Percentiles rank a stretch among this genome's conserved stretches.
Evolutionary conservation across 2,113 vertebrate genomes (phyloP).

Genomic region (Beaufortia kweichowensis): DNA sequence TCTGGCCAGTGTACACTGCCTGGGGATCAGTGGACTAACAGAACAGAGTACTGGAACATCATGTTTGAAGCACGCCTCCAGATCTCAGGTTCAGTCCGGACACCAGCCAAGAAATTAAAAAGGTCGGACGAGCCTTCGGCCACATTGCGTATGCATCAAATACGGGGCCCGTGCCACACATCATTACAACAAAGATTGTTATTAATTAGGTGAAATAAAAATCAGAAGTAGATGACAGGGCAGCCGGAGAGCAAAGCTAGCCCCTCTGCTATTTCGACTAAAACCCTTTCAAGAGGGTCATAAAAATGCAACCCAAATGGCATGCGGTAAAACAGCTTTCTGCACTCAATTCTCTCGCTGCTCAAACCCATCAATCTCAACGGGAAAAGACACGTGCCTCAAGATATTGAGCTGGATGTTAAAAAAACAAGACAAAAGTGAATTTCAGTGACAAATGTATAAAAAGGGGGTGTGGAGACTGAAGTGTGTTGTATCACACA

Average conservation of each 20-base stretch:
- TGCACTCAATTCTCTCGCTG: slow-evolving; percentile 41
- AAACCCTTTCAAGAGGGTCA: slow-evolving; percentile 46
- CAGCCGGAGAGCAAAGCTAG: slow-evolving; percentile 12
- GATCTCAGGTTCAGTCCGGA: slow-evolving; percentile 59
- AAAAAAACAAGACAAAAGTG: slow-evolving; percentile 57
- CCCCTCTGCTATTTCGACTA: slow-evolving; percentile 44
- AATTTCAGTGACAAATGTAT: slow-evolving; percentile 19
- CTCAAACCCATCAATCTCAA: slow-evolving; percentile 37
- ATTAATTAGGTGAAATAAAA: slow-evolving; percentile 79
- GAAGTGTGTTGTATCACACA: neutral
- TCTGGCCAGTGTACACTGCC: slow-evolving; percentile 82
- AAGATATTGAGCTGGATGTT: slow-evolving; percentile 59
- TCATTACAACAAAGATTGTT: slow-evolving; percentile 80
- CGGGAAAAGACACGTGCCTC: slow-evolving; percentile 52
- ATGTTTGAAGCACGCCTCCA: slow-evolving; percentile 61
- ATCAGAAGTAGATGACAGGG: slow-evolving; percentile 72
- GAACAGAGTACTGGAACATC: slow-evolving; percentile 60
- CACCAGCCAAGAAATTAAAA: slow-evolving; percentile 64
- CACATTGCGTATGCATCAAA: slow-evolving; percentile 76
- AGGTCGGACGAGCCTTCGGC: slow-evolving; percentile 61
- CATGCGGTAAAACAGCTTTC: slow-evolving; percentile 46
- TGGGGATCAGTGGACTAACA: slow-evolving; percentile 79
- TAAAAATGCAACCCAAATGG: slow-evolving; percentile 51
- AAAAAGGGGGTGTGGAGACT: neutral
- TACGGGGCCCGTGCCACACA: slow-evolving; percentile 71